These are phyloP conservation scores for Babylonia areolata DNA, from an alignment of 1,140 invertebrate species.

Conservation along the genomic window DNA sequence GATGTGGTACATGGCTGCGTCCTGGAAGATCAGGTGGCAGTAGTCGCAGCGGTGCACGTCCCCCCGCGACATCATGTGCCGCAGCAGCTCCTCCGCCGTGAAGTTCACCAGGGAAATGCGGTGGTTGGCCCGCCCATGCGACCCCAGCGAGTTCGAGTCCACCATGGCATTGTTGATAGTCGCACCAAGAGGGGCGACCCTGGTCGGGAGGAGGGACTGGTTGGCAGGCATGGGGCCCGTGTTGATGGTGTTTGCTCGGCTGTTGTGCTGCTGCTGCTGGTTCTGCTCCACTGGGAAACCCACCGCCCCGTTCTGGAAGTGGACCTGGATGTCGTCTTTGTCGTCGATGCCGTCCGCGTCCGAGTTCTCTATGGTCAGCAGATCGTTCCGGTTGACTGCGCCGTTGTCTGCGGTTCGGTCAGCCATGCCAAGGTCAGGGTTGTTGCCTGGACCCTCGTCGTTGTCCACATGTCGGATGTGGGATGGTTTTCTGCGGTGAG, in stretches of 20 bases:
- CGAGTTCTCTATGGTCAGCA: not conserved
- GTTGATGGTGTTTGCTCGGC: not conserved
- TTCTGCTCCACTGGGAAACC: not conserved
- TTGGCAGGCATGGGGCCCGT: not conserved
- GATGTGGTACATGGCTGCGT: slow-evolving; percentile 67
- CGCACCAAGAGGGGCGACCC: slow-evolving; percentile 13
- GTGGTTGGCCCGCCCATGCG: slow-evolving; percentile 39
- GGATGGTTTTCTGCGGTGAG: slow-evolving; percentile 35
- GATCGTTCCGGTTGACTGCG: not conserved
- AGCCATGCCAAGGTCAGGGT: not conserved
- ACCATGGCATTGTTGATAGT: not conserved
- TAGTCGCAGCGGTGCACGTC: slow-evolving; percentile 63
- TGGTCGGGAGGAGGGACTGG: slow-evolving; percentile 10
- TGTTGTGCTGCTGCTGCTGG: not conserved
- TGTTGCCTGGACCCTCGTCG: not conserved
- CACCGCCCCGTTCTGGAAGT: not conserved
- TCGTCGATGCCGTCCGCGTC: not conserved
- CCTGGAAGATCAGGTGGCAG: slow-evolving; percentile 65
- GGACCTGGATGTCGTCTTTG: not conserved
- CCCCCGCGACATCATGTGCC: slow-evolving; percentile 60
- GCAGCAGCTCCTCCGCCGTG: slow-evolving; percentile 58
- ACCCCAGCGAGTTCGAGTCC: slow-evolving; percentile 10
- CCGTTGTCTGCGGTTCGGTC: not conserved
- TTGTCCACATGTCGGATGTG: slow-evolving; percentile 35
- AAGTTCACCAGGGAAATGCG: slow-evolving; percentile 61